Conservation (phyloP, 2,888 invertebrate species). For the Tenthredo notha region DNA sequence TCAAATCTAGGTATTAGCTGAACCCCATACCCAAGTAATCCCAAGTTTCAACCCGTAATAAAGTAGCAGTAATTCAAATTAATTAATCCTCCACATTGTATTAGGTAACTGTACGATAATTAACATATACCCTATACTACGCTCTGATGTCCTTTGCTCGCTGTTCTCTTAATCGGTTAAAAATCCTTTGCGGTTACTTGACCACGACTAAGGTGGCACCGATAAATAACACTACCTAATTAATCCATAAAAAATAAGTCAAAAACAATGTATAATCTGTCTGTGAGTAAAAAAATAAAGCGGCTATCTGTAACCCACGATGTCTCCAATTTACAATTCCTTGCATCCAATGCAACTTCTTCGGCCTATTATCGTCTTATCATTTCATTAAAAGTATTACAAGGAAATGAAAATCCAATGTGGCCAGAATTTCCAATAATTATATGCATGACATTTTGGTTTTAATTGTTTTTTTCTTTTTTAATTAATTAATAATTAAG, state of each 20-base stretch:
- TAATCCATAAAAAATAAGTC: conserved; percentile 27
- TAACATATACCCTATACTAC: background rate
- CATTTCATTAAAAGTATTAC: background rate
- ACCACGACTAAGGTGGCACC: conserved; percentile 15
- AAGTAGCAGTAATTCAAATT: background rate
- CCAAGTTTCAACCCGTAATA: background rate
- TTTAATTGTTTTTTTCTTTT: no score
- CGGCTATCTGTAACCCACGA: conserved; percentile 8
- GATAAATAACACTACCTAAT: conserved; percentile 25
- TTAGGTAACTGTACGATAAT: conserved; percentile 6
- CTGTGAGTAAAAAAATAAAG: conserved; percentile 50
- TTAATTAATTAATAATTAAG: no score
- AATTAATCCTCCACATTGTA: background rate
- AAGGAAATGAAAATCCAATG: no score
- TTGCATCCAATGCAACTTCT: background rate
- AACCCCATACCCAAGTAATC: background rate
- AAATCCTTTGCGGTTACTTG: background rate
- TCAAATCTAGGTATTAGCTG: conserved; percentile 14
- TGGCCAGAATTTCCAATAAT: no score
- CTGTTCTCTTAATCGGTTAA: conserved; percentile 15
- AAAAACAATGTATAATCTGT: conserved; percentile 49
- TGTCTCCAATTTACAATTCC: background rate
- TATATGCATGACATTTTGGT: no score
- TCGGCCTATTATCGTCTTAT: background rate
- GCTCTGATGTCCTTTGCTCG: conserved; percentile 17